Evolutionary conservation across 2,888 invertebrate species (phyloP).

Genomic region (Serripes groenlandicus): DNA sequence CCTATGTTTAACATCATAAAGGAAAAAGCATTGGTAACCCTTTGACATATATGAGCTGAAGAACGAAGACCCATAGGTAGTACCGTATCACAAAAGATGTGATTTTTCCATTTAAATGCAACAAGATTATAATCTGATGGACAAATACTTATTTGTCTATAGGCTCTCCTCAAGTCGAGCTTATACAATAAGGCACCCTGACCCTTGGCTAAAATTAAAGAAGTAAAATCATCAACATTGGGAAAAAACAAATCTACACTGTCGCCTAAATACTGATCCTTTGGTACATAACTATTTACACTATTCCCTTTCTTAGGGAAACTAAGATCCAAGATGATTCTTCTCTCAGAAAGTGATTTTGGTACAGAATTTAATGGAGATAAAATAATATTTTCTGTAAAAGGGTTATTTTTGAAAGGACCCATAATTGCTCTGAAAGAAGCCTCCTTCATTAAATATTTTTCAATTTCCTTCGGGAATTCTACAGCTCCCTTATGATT

Average conservation of each 20-base stretch:
- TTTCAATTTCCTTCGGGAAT: neutral
- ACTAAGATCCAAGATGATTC: neutral
- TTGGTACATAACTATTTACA: neutral
- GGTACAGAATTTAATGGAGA: neutral
- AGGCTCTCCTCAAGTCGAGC: neutral
- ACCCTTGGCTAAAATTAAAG: neutral
- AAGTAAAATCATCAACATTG: neutral
- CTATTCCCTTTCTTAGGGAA: neutral
- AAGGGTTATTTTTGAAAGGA: neutral
- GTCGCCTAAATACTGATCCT: neutral
- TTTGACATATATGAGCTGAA: conserved; percentile 36
- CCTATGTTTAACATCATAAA: conserved; percentile 28
- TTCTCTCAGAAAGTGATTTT: neutral
- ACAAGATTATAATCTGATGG: neutral
- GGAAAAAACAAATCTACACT: neutral
- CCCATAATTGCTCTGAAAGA: neutral
- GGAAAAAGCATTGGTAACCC: conserved; percentile 22
- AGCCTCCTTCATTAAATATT: neutral
- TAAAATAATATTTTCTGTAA: neutral
- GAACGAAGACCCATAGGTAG: conserved; percentile 31
- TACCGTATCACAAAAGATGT: neutral
- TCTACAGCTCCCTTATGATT: neutral
- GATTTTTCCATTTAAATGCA: neutral
- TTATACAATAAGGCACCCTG: neutral
- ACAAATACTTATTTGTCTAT: conserved; percentile 4